A percentile compares a stretch with the other conserved stretches of the same genome.
phyloP scores from a whole-genome alignment of 2,888 invertebrate genomes.

The Apamea monoglypha region DNA sequence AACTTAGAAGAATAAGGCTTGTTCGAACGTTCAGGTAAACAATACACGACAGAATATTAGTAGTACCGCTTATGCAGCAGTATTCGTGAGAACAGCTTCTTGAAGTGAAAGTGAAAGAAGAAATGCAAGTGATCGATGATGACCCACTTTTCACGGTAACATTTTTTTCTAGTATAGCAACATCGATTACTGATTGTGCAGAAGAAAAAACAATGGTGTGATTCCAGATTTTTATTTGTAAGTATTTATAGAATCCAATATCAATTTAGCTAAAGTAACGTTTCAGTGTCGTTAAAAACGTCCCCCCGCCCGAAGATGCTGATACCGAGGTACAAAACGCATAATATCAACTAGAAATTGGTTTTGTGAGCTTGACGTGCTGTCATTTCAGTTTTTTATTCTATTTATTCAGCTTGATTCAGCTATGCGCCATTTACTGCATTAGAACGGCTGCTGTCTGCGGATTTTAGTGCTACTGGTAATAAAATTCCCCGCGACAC shows the following conservation, averaged over 20 bases:
- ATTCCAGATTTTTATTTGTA: conserved; percentile 91
- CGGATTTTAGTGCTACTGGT: conserved; percentile 81
- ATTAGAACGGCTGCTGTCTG: conserved; percentile 83
- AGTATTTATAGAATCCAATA: conserved; percentile 90
- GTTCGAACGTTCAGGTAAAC: background rate
- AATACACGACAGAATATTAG: background rate
- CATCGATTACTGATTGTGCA: conserved; percentile 88
- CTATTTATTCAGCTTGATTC: conserved; percentile 88
- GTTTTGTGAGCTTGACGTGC: conserved; percentile 83
- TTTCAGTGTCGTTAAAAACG: conserved; percentile 78
- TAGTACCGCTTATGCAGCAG: background rate
- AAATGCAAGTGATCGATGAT: conserved; percentile 74
- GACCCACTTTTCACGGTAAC: conserved; percentile 80
- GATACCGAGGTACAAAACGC: conserved; percentile 80
- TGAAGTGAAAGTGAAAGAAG: conserved; percentile 72
- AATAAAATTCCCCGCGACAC: conserved; percentile 76
- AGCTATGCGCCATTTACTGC: conserved; percentile 89
- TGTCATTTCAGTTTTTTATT: conserved; percentile 88
- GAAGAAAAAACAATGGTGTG: conserved; percentile 91
- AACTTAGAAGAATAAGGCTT: background rate
- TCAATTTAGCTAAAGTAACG: conserved; percentile 83
- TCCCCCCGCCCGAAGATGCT: conserved; percentile 74
- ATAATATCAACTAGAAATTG: conserved; percentile 73
- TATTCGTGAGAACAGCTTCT: conserved; percentile 10
- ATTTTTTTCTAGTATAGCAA: conserved; percentile 81